Evolutionary conservation across 2,797 vertebrate genomes (phyloP).

Genomic region (Trachops cirrhosus): DNA sequence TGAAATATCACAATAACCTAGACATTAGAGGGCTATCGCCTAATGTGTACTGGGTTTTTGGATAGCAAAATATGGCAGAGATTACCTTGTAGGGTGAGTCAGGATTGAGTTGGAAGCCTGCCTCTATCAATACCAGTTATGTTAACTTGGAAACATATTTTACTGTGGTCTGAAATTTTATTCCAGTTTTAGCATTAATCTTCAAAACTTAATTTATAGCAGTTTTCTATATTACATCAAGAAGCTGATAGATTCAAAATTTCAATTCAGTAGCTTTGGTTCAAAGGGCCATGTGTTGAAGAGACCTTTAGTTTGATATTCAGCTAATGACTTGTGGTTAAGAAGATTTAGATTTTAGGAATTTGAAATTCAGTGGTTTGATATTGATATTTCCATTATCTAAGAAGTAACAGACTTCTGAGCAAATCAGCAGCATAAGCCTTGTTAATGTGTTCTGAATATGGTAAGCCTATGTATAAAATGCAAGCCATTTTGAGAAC

Average conservation of each 20-base stretch:
- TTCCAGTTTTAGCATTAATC: not conserved
- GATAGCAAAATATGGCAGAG: not conserved
- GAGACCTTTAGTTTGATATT: constrained; percentile 1
- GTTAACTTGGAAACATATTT: not conserved
- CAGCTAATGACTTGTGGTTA: not conserved
- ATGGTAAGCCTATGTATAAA: not conserved
- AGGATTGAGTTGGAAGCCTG: not conserved
- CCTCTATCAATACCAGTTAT: not conserved
- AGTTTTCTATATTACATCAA: constrained; percentile 6
- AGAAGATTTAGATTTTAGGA: constrained; percentile 10
- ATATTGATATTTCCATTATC: not conserved
- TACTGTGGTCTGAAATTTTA: not conserved
- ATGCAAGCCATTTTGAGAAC: not conserved
- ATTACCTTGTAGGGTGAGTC: not conserved
- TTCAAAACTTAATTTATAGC: not conserved
- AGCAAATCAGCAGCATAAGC: not conserved
- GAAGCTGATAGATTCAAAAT: not conserved
- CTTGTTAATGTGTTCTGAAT: not conserved
- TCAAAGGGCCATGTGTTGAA: not conserved
- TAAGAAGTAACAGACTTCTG: not conserved
- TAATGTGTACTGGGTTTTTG: not conserved
- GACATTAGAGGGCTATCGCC: not conserved
- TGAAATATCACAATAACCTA: not conserved
- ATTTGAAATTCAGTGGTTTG: not conserved
- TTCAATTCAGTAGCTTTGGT: not conserved